These are phyloP conservation scores for Diarsia rubi DNA, from an alignment of 2,888 invertebrate genomes.

Conservation along the genomic window DNA sequence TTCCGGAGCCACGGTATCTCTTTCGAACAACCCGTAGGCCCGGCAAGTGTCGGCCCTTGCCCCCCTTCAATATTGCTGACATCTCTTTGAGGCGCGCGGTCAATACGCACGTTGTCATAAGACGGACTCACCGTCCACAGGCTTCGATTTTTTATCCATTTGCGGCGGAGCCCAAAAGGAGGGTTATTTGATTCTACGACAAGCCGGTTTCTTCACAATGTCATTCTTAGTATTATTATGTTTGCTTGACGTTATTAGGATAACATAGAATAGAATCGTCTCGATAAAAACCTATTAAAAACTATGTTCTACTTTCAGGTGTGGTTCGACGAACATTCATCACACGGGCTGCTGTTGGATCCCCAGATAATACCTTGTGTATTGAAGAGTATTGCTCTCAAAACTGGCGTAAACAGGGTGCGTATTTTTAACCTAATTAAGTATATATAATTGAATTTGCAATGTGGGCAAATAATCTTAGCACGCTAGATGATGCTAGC, in stretches of 20 bases:
- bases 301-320: constrained; percentile 75
- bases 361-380: constrained; percentile 87
- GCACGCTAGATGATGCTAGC: not conserved
- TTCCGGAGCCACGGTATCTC: no score
- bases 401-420: constrained; percentile 78
- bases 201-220: not conserved
- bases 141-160: no score
- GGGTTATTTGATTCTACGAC: no score
- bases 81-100: no score
- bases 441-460: not conserved
- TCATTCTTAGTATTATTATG: not conserved
- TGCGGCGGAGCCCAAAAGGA: no score
- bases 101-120: no score
- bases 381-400: constrained; percentile 80
- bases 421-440: not conserved
- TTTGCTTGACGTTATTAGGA: not conserved
- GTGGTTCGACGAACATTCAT: constrained; percentile 88
- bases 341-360: constrained; percentile 83
- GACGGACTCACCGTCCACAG: no score
- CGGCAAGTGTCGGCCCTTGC: no score
- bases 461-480: not conserved
- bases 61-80: no score
- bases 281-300: not conserved
- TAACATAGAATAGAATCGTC: not conserved
- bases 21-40: no score